A percentile compares a stretch with the other conserved stretches of the same genome.
Conservation (phyloP, 2,797 vertebrate species). For the Anableps anableps region DNA sequence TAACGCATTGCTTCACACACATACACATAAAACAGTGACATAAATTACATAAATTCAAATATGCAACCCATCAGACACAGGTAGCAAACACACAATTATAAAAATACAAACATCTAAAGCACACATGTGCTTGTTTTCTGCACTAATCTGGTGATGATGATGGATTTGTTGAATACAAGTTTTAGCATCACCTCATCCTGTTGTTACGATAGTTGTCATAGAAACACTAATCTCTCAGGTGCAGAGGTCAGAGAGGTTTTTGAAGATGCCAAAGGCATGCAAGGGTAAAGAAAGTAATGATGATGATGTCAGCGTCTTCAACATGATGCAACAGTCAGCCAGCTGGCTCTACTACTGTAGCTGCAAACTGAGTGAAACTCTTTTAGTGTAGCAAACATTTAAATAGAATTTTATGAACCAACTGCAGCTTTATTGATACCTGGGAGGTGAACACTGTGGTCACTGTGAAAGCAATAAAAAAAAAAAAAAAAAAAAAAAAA, state of each 20-base stretch:
- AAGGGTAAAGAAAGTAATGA: conserved; percentile 8
- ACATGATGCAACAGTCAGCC: conserved; percentile 33
- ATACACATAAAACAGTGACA: conserved; percentile 66
- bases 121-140: conserved; percentile 20
- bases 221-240: conserved; percentile 68
- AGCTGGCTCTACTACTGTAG: conserved; percentile 35
- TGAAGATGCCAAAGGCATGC: conserved; percentile 48
- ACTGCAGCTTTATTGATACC: conserved; percentile 53
- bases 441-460: conserved; percentile 43
- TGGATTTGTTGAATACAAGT: background rate
- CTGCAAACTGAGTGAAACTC: conserved; percentile 7
- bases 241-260: conserved; percentile 26
- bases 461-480: conserved; percentile 60
- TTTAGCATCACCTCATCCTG: background rate
- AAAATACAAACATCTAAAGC: conserved; percentile 6
- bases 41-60: background rate
- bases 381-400: conserved; percentile 15
- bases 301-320: conserved; percentile 54
- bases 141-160: conserved; percentile 32
- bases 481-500: conserved; percentile 16
- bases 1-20: conserved; percentile 76
- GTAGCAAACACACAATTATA: conserved; percentile 34
- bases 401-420: conserved; percentile 40
- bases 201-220: conserved; percentile 25
- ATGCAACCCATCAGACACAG: conserved; percentile 8